Percentiles rank a stretch among this genome's conserved stretches.
phyloP scores from a whole-genome alignment of 2,888 invertebrate species.

The Ptychoptera albimana region DNA sequence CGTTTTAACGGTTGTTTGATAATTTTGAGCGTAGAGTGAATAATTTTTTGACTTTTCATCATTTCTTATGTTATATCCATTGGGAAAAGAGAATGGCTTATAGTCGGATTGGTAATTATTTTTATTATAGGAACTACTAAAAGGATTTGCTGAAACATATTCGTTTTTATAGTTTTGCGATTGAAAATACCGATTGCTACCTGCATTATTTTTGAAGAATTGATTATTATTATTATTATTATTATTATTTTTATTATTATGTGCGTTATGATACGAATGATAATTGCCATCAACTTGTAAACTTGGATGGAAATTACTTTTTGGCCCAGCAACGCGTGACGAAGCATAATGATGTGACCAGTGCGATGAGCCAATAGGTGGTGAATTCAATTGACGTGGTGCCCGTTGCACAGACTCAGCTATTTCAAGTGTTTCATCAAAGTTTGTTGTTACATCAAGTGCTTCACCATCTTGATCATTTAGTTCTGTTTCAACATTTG shows the following conservation, averaged over 20 bases:
- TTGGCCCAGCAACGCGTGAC: neutral
- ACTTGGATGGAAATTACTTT: neutral
- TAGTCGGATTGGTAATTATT: too few relatives aligned
- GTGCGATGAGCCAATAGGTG: slow-evolving; percentile 6
- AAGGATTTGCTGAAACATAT: too few relatives aligned
- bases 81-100: too few relatives aligned
- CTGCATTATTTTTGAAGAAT: too few relatives aligned
- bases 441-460: slow-evolving; percentile 4
- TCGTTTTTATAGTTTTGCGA: too few relatives aligned
- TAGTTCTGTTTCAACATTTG: slow-evolving; percentile 5
- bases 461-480: slow-evolving; percentile 3
- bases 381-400: slow-evolving; percentile 23
- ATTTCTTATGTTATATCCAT: too few relatives aligned
- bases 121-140: too few relatives aligned
- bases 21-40: neutral
- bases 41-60: neutral
- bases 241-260: too few relatives aligned
- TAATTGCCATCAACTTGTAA: slow-evolving; percentile 1
- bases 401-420: slow-evolving; percentile 15
- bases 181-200: too few relatives aligned
- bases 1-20: neutral
- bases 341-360: slow-evolving; percentile 12
- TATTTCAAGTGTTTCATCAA: slow-evolving; percentile 7
- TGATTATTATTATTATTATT: too few relatives aligned
- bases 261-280: neutral